Evolutionary conservation across 2,113 vertebrate species (phyloP).

Genomic region (Geococcyx californianus): DNA sequence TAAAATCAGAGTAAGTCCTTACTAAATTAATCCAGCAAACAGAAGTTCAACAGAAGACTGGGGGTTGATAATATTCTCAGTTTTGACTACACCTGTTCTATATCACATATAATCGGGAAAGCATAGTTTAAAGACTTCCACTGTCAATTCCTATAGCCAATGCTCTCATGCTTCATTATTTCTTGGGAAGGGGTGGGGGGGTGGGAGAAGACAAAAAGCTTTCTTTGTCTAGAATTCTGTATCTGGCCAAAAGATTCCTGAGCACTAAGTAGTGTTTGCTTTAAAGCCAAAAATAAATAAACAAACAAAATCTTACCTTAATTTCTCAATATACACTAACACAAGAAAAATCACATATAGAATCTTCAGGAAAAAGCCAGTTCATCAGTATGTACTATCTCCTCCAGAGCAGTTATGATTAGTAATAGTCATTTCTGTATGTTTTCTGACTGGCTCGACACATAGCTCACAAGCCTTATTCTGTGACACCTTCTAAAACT

Average conservation of each 20-base stretch:
- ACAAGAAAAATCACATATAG: background rate
- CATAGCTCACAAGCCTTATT: background rate
- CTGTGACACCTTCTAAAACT: background rate
- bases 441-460: background rate
- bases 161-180: background rate
- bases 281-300: background rate
- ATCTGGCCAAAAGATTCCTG: background rate
- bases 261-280: background rate
- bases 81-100: background rate
- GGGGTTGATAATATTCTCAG: background rate
- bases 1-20: background rate
- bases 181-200: background rate
- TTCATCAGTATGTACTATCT: background rate
- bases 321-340: background rate
- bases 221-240: background rate
- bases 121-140: background rate
- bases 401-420: background rate
- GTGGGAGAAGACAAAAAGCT: background rate
- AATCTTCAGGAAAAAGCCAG: background rate
- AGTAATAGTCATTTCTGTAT: background rate
- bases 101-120: background rate
- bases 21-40: background rate
- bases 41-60: background rate
- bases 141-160: background rate
- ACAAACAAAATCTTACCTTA: background rate